Base-by-base conservation (phyloP, 2,113 vertebrate species). In the Callipepla californica region DNA sequence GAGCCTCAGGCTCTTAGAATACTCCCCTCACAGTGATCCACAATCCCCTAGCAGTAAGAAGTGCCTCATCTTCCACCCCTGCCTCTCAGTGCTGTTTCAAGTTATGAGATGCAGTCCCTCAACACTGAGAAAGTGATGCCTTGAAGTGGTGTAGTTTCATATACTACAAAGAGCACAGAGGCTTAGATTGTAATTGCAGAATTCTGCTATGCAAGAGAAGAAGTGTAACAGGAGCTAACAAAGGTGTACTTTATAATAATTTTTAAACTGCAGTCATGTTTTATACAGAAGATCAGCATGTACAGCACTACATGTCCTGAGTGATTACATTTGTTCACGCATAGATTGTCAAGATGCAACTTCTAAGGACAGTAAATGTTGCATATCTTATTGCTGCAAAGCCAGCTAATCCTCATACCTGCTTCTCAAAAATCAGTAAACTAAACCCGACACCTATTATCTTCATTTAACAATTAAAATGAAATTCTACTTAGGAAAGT, bases 401-500 rank as follows among this genome's bases (percentile, higher is more conserved):
- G 55, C 16, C 68, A 87, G 63, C 59, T 84, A 93, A 96, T 81
- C 78, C 61, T 75, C 69, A 10, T 57, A 92, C 17, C 40, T 92
- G 32, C 82, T 82, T 21, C 81, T 89, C 72, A 65, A 90, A 65
- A 83, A 2, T 26, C 30, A 58, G 16, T 91, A 93, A 93, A 92
- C 92, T 78, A 81, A 63, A 38, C 30, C 32, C 78, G 81, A 94
- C 79, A 78, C 93, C 61, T 65, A 94, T 95, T 95, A 92, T 47
- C 69, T 83, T 92, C 94, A 94, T 13, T 77, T 51, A 96, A 58
- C 83, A 95, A 95, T 92, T 91, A 94, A 95, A 96, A 93, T 75
- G 21, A 93, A 97, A 86, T 82, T 90, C 67, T 95, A 95, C 89
- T 94, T 87, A 92, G 92, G 44, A 58, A 95, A 94, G 74, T 94